Evolutionary conservation across 1,140 invertebrate species (phyloP).

Genomic region (Heliconius hermathena): DNA sequence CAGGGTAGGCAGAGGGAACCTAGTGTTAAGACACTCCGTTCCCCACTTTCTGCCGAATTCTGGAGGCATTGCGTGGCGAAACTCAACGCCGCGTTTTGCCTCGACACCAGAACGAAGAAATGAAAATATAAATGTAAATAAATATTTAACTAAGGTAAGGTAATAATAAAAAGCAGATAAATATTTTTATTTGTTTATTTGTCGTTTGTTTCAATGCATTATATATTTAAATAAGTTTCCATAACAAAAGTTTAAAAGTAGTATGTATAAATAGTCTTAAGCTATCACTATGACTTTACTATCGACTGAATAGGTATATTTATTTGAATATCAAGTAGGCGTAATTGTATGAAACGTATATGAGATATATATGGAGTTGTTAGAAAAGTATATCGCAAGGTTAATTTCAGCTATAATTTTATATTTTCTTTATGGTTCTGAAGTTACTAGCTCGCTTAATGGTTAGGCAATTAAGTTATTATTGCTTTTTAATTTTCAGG

Average conservation of each 20-base stretch:
- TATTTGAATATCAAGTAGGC: constrained; percentile 62
- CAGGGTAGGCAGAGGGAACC: too few relatives aligned
- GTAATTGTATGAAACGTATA: constrained; percentile 63
- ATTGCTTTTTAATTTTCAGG: constrained; percentile 5
- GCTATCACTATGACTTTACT: constrained; percentile 73
- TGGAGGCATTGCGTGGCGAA: too few relatives aligned
- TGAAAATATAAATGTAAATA: too few relatives aligned
- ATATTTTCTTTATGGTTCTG: constrained; percentile 35
- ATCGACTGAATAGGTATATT: constrained; percentile 67
- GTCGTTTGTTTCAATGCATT: constrained; percentile 79
- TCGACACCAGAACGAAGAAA: too few relatives aligned
- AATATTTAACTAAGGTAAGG: too few relatives aligned
- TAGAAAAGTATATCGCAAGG: constrained; percentile 65
- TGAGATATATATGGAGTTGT: constrained; percentile 54
- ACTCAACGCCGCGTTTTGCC: too few relatives aligned
- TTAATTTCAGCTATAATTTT: constrained; percentile 58
- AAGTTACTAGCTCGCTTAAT: constrained; percentile 38
- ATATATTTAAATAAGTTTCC: constrained; percentile 79
- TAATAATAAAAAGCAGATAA: constrained; percentile 48
- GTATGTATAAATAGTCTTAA: constrained; percentile 79
- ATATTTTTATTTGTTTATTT: constrained; percentile 75
- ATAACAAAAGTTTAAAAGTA: constrained; percentile 78
- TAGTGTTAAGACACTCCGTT: too few relatives aligned
- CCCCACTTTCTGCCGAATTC: too few relatives aligned
- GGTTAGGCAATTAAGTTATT: constrained; percentile 29